Base-by-base conservation (phyloP, 2,797 vertebrate species). In the Zonotrichia albicollis region DNA sequence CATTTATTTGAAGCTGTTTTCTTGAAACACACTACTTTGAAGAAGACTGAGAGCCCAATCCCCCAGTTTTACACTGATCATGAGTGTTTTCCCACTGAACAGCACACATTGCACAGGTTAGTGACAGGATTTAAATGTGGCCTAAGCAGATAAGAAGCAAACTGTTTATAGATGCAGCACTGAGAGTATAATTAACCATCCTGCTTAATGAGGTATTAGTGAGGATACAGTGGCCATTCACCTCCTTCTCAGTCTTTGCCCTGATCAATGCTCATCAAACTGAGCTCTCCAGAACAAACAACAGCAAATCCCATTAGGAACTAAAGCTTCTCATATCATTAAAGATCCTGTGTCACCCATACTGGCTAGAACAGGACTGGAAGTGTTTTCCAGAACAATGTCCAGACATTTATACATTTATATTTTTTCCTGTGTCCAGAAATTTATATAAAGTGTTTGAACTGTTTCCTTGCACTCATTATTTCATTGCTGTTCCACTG, bases 181-280 rank as follows among this genome's bases (percentile, higher is more conserved):
- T 53, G 55, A 32, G 23, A 85, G n/a, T 36, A 34, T 87, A 85
- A 94, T 95, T 95, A 94, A 91, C 77, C 27, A 48, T 21, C 58
- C 70, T 83, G 66, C 61, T 80, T 93, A 92, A 85, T 48, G 65
- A 90, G 68, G 45, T 74, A n/a, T 61, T 64, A 89, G 25, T 38
- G 50, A 75, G 65, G 38, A 4, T 67, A 54, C 78, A 87, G 38
- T 58, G 57, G 27, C n/a, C 27, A 90, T 62, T 90, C 81, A 54
- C 61, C 42, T 80, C 4, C 77, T 50, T 42, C 77, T 72, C 50
- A 58, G 38, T 43, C 50, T 42, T 82, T 79, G 38, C 50, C 32
- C 65, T 77, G 27, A 61, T 74, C 88, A 82, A 26, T n/a, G 25
- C 38, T 85, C n/a, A 30, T 50, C 81, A 74, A 60, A n/a, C 5